Evolutionary conservation across 2,888 invertebrate species (phyloP).

Genomic region (Aphidius colemani): DNA sequence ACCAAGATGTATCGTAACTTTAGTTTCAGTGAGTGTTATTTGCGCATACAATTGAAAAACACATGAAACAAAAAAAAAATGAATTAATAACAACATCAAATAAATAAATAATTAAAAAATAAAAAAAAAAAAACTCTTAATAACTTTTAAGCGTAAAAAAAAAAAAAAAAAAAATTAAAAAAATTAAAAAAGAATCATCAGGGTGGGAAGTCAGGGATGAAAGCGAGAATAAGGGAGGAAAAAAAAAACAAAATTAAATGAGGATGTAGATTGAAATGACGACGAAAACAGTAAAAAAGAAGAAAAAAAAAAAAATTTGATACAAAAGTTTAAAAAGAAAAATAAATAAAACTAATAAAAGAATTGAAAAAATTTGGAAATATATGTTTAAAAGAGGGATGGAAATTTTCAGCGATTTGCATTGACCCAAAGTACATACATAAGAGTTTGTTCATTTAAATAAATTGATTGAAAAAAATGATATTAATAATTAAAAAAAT

Average conservation of each 20-base stretch:
- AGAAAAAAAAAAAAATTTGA: constrained; percentile 26
- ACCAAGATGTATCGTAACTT: constrained; percentile 94
- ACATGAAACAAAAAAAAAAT: constrained; percentile 46
- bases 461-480: constrained; percentile 1
- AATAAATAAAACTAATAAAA: constrained; percentile 21
- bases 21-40: constrained; percentile 60
- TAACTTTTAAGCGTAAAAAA: constrained; percentile 57
- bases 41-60: constrained; percentile 57
- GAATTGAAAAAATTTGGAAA: constrained; percentile 29
- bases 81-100: constrained; percentile 26
- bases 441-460: constrained; percentile 6
- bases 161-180: constrained; percentile 25
- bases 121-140: constrained; percentile 53
- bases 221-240: constrained; percentile 31
- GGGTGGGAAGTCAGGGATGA: not conserved
- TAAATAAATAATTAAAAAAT: constrained; percentile 31
- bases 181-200: constrained; percentile 26
- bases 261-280: constrained; percentile 46
- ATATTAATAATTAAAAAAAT: not conserved
- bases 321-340: not conserved
- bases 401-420: constrained; percentile 53
- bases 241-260: constrained; percentile 55
- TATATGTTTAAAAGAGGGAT: constrained; percentile 41
- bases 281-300: constrained; percentile 32
- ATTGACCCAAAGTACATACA: constrained; percentile 43